Conservation (phyloP, 2,888 invertebrate genomes). For the Polymixis lichenea region DNA sequence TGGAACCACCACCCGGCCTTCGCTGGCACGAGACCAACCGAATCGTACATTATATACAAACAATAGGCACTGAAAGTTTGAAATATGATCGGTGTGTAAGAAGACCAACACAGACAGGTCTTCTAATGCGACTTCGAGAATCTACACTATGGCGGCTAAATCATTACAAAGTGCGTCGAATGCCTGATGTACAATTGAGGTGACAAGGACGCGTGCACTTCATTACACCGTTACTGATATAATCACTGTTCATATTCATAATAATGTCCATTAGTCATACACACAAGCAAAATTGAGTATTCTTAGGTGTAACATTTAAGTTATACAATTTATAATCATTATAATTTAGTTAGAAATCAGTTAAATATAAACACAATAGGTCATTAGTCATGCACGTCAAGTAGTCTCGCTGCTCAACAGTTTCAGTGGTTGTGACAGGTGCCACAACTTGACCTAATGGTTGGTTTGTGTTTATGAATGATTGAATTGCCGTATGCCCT, state of each 20-base stretch:
- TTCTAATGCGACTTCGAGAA: slow-evolving; percentile 65
- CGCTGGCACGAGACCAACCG: slow-evolving; percentile 67
- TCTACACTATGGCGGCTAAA: slow-evolving; percentile 79
- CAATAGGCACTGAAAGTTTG: slow-evolving; percentile 85
- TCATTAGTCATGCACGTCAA: slow-evolving; percentile 51
- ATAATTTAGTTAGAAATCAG: slow-evolving; percentile 52
- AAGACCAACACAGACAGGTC: slow-evolving; percentile 68
- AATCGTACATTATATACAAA: slow-evolving; percentile 81
- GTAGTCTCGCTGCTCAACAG: slow-evolving; percentile 34
- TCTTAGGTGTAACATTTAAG: slow-evolving; percentile 52
- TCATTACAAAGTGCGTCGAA: slow-evolving; percentile 80
- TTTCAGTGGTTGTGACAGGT: slow-evolving; percentile 52
- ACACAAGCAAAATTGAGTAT: slow-evolving; percentile 58
- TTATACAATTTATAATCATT: slow-evolving; percentile 54
- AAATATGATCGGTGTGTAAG: slow-evolving; percentile 75
- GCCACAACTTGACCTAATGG: slow-evolving; percentile 55
- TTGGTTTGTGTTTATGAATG: slow-evolving; percentile 38
- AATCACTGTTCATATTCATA: slow-evolving; percentile 51
- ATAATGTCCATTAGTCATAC: slow-evolving; percentile 48
- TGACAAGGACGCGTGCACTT: slow-evolving; percentile 65
- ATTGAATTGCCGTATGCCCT: slow-evolving; percentile 34
- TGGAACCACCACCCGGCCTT: slow-evolving; percentile 72
- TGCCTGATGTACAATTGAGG: slow-evolving; percentile 79
- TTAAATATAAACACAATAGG: slow-evolving; percentile 58
- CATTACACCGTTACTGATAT: slow-evolving; percentile 56